Percentiles rank a stretch among this genome's conserved stretches.
Evolutionary conservation across 2,888 invertebrate species (phyloP).

Genomic region (Mechanitis mazaeus): DNA sequence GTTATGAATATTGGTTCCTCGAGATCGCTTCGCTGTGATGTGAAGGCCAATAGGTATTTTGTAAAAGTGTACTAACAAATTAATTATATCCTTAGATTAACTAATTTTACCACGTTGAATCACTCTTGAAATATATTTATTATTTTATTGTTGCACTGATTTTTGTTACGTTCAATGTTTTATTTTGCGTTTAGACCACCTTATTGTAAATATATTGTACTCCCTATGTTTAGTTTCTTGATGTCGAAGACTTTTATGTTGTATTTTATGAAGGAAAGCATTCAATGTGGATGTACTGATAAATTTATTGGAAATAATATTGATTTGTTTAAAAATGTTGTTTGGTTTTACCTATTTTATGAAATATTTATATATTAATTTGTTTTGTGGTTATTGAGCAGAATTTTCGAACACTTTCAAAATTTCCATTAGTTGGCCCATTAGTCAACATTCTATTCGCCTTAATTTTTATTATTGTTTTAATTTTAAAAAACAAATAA

Average conservation of each 20-base stretch:
- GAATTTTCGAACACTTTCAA: too few species aligned
- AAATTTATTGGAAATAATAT: constrained; percentile 76
- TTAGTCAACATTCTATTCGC: too few species aligned
- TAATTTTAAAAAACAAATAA: too few species aligned
- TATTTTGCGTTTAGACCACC: constrained; percentile 71
- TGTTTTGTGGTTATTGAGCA: too few species aligned
- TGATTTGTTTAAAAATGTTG: constrained; percentile 70
- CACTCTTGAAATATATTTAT: constrained; percentile 70
- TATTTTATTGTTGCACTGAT: constrained; percentile 75
- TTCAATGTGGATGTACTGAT: constrained; percentile 75
- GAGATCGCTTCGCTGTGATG: constrained; percentile 71
- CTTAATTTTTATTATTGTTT: too few species aligned
- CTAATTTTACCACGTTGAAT: constrained; percentile 72
- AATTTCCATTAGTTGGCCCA: too few species aligned
- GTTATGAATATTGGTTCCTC: constrained; percentile 41
- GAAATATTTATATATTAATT: neutral
- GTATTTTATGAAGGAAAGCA: constrained; percentile 62
- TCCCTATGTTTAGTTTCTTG: constrained; percentile 63
- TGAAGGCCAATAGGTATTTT: constrained; percentile 74
- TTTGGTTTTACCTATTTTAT: constrained; percentile 36
- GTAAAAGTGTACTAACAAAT: constrained; percentile 70
- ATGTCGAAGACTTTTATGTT: constrained; percentile 69
- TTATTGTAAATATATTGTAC: constrained; percentile 69
- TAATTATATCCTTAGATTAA: constrained; percentile 64
- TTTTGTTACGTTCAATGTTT: constrained; percentile 73